Evolutionary conservation across 2,113 vertebrate species (phyloP).

Genomic region (Osmerus eperlanus): DNA sequence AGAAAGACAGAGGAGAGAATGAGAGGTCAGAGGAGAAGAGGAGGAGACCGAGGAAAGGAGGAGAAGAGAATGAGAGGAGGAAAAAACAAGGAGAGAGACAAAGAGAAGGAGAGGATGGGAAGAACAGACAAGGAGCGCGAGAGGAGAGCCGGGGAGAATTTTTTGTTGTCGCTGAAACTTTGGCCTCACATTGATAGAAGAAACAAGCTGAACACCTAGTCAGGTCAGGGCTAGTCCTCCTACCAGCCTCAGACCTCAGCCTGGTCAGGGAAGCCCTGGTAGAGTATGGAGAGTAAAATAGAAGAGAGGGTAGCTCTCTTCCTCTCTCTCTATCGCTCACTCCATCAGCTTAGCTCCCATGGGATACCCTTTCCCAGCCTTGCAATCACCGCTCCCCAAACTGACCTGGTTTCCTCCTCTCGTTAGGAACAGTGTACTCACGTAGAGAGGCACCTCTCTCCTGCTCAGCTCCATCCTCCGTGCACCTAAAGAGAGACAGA

Average conservation of each 20-base stretch:
- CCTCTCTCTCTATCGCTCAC: slow-evolving; percentile 13
- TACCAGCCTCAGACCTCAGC: background rate
- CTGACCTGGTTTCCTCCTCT: background rate
- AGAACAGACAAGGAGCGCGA: too few species aligned
- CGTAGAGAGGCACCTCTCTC: slow-evolving; percentile 68
- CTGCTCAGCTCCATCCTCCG: slow-evolving; percentile 66
- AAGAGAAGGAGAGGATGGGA: background rate
- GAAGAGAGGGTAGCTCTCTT: background rate
- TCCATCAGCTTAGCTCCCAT: background rate
- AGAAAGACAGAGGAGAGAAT: too few species aligned
- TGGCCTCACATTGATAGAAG: too few species aligned
- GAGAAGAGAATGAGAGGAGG: too few species aligned
- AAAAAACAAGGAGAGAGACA: too few species aligned
- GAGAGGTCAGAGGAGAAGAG: too few species aligned
- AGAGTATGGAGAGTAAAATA: background rate
- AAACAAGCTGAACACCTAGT: too few species aligned
- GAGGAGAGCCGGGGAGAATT: too few species aligned
- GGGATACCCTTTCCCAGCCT: background rate
- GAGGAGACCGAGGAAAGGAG: too few species aligned
- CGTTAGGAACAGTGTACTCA: slow-evolving; percentile 44
- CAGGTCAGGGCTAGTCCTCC: background rate
- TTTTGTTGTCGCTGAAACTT: too few species aligned
- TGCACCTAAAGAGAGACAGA: slow-evolving; percentile 26
- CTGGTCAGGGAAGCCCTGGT: background rate
- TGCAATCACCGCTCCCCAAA: background rate